Percentiles rank a stretch among this genome's conserved stretches.
Evolutionary conservation across 2,888 invertebrate species (phyloP).

Genomic region (Agrotis puta): DNA sequence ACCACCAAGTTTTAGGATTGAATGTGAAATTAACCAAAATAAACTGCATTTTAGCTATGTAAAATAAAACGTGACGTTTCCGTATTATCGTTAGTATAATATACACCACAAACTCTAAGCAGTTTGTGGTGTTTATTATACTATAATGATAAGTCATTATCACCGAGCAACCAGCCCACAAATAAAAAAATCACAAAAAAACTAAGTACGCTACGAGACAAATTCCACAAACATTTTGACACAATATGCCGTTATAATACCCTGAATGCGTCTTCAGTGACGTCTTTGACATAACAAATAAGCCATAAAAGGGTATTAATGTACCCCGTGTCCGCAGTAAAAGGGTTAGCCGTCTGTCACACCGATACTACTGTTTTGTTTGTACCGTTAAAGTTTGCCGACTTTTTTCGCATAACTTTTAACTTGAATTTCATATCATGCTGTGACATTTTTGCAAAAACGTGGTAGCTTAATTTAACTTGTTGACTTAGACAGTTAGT

Average conservation of each 20-base stretch:
- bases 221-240: constrained; percentile 80
- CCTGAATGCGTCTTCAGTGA: constrained; percentile 73
- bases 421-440: constrained; percentile 26
- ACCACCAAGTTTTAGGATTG: background rate
- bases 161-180: background rate
- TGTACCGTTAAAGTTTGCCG: constrained; percentile 48
- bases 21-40: background rate
- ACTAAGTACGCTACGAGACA: constrained; percentile 76
- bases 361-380: constrained; percentile 68
- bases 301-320: constrained; percentile 69
- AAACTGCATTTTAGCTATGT: background rate
- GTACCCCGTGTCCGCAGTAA: constrained; percentile 65
- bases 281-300: constrained; percentile 75
- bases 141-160: no score
- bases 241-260: constrained; percentile 66
- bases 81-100: background rate
- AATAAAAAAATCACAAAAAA: constrained; percentile 32
- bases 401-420: constrained; percentile 43
- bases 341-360: constrained; percentile 74
- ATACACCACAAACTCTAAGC: constrained; percentile 2
- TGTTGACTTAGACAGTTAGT: background rate
- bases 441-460: constrained; percentile 32
- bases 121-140: no score
- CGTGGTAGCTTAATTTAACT: background rate
- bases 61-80: background rate